phyloP scores from a whole-genome alignment of 2,888 invertebrate species.

The Operophtera brumata region DNA sequence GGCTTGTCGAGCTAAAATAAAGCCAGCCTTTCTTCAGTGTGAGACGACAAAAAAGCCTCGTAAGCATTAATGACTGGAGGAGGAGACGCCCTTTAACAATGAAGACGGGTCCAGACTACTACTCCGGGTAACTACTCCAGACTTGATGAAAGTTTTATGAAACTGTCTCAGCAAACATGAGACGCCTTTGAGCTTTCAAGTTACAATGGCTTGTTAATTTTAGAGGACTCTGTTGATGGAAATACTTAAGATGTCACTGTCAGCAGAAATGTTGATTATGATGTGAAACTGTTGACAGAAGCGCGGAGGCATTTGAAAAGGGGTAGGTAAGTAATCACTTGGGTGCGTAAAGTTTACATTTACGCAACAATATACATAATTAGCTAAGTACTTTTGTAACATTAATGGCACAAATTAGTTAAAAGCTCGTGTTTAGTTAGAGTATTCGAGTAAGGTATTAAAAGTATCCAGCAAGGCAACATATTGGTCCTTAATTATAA shows the following conservation, averaged over 20 bases:
- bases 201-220: conserved; percentile 34
- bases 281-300: conserved; percentile 7
- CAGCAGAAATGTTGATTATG: background rate
- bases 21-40: conserved; percentile 48
- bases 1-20: conserved; percentile 43
- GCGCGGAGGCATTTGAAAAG: conserved; percentile 5
- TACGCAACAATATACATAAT: background rate
- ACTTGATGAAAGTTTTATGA: conserved; percentile 56
- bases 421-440: background rate
- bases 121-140: conserved; percentile 55
- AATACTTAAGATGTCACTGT: conserved; percentile 17
- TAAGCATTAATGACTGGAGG: conserved; percentile 58
- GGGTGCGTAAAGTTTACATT: background rate
- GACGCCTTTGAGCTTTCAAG: conserved; percentile 34
- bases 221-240: conserved; percentile 27
- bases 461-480: conserved; percentile 12
- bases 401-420: background rate
- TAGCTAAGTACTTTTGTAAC: background rate
- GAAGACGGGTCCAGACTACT: conserved; percentile 48
- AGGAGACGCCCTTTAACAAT: conserved; percentile 57
- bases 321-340: conserved; percentile 10
- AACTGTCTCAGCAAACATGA: conserved; percentile 32
- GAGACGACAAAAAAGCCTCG: conserved; percentile 56
- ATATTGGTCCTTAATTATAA: conserved; percentile 27
- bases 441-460: background rate